phyloP scores from a whole-genome alignment of 2,888 invertebrate species.

The Microplitis deprimator region DNA sequence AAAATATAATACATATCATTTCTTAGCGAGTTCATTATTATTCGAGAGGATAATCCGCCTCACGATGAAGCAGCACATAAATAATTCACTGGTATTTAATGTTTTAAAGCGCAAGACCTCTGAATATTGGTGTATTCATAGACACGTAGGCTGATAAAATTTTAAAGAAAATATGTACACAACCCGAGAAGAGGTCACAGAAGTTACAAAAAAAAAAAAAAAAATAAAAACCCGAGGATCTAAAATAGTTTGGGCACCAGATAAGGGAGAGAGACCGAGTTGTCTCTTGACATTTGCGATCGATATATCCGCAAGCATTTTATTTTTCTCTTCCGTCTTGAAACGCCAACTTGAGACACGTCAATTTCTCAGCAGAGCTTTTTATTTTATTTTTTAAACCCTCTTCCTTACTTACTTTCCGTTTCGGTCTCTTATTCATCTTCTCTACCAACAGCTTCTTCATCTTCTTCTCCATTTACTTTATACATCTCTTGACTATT shows the following conservation, averaged over 20 bases:
- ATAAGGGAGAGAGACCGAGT: neutral
- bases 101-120: slow-evolving; percentile 18
- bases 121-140: slow-evolving; percentile 14
- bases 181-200: neutral
- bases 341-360: slow-evolving; percentile 15
- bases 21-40: slow-evolving; percentile 6
- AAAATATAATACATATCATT: neutral
- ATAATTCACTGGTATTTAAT: slow-evolving; percentile 32
- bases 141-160: slow-evolving; percentile 13
- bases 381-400: slow-evolving; percentile 6
- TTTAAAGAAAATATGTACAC: slow-evolving; percentile 19
- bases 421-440: neutral
- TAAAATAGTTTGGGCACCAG: slow-evolving; percentile 8
- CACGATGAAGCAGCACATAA: neutral
- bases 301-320: slow-evolving; percentile 17
- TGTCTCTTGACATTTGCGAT: slow-evolving; percentile 6
- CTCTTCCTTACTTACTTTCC: neutral
- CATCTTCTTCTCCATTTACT: neutral
- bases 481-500: slow-evolving; percentile 1
- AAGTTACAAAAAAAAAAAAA: neutral
- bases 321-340: slow-evolving; percentile 6
- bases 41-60: slow-evolving; percentile 1
- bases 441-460: neutral
- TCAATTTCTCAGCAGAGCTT: slow-evolving; percentile 8
- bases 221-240: neutral